These are phyloP conservation scores for Xylota sylvarum DNA, from an alignment of 2,888 invertebrate species.

Conservation along the genomic window DNA sequence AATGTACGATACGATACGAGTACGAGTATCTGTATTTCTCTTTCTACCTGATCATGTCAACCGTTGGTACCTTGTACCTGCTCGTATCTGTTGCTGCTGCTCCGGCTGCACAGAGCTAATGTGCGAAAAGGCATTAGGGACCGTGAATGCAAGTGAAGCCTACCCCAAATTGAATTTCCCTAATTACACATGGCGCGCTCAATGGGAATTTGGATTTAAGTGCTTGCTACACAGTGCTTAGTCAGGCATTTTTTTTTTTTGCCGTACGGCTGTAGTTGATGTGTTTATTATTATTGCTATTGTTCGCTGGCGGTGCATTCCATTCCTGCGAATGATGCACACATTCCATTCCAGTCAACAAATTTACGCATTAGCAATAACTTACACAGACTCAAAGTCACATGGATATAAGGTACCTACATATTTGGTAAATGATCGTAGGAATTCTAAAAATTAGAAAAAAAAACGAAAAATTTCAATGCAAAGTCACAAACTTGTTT, in stretches of 20 bases:
- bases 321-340: conserved; percentile 33
- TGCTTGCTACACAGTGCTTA: conserved; percentile 33
- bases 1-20: conserved; percentile 28
- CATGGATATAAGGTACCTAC: conserved; percentile 3
- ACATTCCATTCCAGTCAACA: conserved; percentile 66
- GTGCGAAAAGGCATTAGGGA: conserved; percentile 70
- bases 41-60: conserved; percentile 65
- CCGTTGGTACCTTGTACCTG: conserved; percentile 63
- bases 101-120: conserved; percentile 42
- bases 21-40: conserved; percentile 48
- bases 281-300: conserved; percentile 18
- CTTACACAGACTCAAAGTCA: conserved; percentile 33
- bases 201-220: conserved; percentile 39
- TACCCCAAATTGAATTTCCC: conserved; percentile 56
- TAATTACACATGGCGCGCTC: conserved; percentile 31
- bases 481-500: conserved; percentile 70
- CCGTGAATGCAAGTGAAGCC: conserved; percentile 65
- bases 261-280: conserved; percentile 9
- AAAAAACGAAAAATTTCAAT: conserved; percentile 61
- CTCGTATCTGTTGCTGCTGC: conserved; percentile 45
- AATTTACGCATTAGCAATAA: conserved; percentile 57
- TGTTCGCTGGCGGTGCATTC: conserved; percentile 39
- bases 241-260: conserved; percentile 13
- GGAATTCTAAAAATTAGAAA: conserved; percentile 67
- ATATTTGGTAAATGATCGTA: conserved; percentile 52